These are phyloP conservation scores for Drosophila recens DNA, from an alignment of 2,888 invertebrate species.

Conservation along the genomic window DNA sequence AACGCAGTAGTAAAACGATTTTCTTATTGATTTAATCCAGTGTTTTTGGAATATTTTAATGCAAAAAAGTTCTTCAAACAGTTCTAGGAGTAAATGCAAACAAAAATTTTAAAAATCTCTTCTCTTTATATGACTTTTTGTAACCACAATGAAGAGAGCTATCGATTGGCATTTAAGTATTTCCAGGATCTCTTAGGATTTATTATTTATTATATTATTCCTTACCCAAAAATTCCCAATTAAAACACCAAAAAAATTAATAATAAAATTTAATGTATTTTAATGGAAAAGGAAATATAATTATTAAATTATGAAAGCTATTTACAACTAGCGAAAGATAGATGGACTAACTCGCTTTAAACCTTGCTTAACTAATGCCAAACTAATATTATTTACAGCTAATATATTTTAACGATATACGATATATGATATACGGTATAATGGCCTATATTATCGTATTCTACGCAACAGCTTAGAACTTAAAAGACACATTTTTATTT, in stretches of 20 bases:
- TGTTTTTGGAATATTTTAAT: too few relatives aligned
- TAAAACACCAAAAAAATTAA: constrained; percentile 2
- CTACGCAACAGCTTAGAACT: constrained; percentile 14
- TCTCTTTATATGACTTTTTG: too few relatives aligned
- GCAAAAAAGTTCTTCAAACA: too few relatives aligned
- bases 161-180: background rate
- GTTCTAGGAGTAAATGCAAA: too few relatives aligned
- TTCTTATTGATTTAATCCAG: too few relatives aligned
- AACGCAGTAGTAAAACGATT: too few relatives aligned
- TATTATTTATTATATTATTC: background rate
- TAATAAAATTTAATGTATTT: constrained; percentile 26
- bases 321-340: constrained; percentile 25
- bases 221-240: background rate
- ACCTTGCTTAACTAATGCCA: constrained; percentile 12
- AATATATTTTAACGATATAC: constrained; percentile 1
- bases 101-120: too few relatives aligned
- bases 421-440: background rate
- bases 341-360: constrained; percentile 3
- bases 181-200: background rate
- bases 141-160: background rate
- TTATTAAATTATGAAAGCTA: constrained; percentile 40
- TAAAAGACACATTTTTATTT: constrained; percentile 18
- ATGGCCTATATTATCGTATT: constrained; percentile 6
- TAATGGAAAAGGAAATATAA: constrained; percentile 20
- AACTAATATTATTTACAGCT: constrained; percentile 37